phyloP scores from a whole-genome alignment of 1,140 invertebrate genomes.

The Sinella curviseta region DNA sequence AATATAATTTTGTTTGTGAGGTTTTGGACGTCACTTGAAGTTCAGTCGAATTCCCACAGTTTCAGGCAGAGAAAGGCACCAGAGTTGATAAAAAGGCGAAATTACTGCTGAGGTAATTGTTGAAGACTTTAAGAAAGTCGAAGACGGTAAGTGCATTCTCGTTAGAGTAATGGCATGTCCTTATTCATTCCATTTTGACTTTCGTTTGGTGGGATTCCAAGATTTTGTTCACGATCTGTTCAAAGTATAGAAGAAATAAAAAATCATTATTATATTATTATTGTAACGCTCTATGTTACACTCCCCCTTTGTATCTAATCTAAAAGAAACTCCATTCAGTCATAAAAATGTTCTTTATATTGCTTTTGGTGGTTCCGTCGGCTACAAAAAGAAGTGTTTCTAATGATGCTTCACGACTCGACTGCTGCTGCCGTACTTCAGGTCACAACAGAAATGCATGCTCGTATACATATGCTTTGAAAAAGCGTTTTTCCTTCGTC shows the following conservation, averaged over 20 bases:
- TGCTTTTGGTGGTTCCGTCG: no score
- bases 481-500: no score
- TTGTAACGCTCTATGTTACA: background rate
- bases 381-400: no score
- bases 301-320: background rate
- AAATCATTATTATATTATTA: background rate
- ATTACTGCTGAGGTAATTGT: background rate
- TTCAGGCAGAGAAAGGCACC: conserved; percentile 17
- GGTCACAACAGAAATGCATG: no score
- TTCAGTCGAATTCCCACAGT: background rate
- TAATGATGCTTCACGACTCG: no score
- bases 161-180: background rate
- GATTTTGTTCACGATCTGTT: background rate
- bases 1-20: background rate
- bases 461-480: no score
- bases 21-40: background rate
- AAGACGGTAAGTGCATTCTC: conserved; percentile 6
- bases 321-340: no score
- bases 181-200: background rate
- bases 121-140: background rate
- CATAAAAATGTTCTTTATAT: no score
- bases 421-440: no score
- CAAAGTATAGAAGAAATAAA: background rate
- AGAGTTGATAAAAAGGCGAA: background rate
- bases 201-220: conserved; percentile 8